Evolutionary conservation across 2,113 vertebrate genomes (phyloP), one percentile per base, ranked within the genome.

Genomic region (Ictalurus furcatus): DNA sequence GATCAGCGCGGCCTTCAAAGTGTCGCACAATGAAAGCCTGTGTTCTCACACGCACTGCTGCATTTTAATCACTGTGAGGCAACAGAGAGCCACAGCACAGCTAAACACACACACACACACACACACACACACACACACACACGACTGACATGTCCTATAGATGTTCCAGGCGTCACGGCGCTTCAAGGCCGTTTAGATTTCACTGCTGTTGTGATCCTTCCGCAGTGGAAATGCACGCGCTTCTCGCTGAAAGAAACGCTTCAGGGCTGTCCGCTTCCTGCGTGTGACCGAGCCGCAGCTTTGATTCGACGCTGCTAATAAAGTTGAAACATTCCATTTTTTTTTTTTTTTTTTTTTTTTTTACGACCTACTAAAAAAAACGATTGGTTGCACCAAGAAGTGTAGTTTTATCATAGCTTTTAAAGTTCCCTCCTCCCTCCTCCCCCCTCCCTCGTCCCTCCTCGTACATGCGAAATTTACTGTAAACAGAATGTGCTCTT

Each of bases 41-140:
- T 92, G 90, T 92, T 88, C 63, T 78, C n/a, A 21, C 56, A 7
- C 63, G 44, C 71, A 69, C 65, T 80, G 40, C 44, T 63, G 28
- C 90, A 90, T 92, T 90, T 87, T 90, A 63, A 61, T 74, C 91
- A 91, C 87, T 88, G 11, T 76, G 79, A 52, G 88, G 91, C 88
- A 56, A 87, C 90, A 87, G 88, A 88, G 88, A 87, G 80, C 87
- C 69, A 34, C 34, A 14, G 48, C 61, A 19, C 54, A 17, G 3
- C n/a, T 23, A 11, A 54, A 25, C 17, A 78, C 17, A 78, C 69
- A 34, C 30, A 87, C 17, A n/a, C n/a, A n/a, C n/a, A n/a, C n/a
- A n/a, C n/a, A n/a, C n/a, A n/a, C n/a, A n/a, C n/a, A n/a, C n/a
- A n/a, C n/a, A 25, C 17, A 78, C 17, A 78, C 69, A 34, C 30